Conservation (phyloP, 1,140 invertebrate genomes). For the Oscheius sp. region DNA sequence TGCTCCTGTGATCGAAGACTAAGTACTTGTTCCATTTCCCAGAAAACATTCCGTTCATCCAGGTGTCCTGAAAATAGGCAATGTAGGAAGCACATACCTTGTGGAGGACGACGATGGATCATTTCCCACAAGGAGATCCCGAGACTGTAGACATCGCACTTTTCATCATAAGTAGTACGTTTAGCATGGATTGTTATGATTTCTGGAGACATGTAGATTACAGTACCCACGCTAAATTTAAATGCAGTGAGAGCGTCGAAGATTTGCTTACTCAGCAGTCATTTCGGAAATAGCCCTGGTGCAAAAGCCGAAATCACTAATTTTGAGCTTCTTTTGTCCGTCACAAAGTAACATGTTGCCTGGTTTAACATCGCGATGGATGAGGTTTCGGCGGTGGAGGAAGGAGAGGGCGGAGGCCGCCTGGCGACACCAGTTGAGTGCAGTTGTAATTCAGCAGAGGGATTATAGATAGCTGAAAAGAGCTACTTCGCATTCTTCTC, state of each 20-base stretch:
- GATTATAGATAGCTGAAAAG: neutral
- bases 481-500: no score
- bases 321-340: neutral
- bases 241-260: neutral
- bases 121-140: slow-evolving; percentile 1
- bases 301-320: neutral
- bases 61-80: no score
- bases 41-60: no score
- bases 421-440: neutral
- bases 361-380: neutral
- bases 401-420: neutral
- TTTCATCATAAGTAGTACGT: neutral
- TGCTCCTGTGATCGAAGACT: no score
- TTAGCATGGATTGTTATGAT: neutral
- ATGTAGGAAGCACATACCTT: no score
- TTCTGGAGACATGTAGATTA: neutral
- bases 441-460: neutral
- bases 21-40: no score
- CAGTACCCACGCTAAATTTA: neutral
- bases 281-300: neutral
- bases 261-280: neutral
- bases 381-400: neutral
- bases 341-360: neutral
- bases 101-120: neutral
- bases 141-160: slow-evolving; percentile 1